These are phyloP conservation scores for Drosophila tropicalis DNA, from an alignment of 1,140 invertebrate species.

Conservation along the genomic window DNA sequence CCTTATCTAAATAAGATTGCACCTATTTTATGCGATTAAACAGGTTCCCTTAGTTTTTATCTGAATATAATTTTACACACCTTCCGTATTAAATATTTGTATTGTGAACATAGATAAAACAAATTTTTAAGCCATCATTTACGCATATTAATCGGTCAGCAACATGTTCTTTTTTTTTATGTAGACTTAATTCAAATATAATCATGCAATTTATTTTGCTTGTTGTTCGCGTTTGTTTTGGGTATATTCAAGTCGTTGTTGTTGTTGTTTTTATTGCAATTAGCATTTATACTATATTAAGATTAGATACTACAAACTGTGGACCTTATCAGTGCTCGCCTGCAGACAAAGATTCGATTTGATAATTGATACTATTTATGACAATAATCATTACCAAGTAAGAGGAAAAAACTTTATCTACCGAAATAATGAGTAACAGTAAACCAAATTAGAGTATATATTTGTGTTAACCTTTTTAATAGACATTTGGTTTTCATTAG, in stretches of 20 bases:
- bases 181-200: too few species aligned
- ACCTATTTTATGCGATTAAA: too few species aligned
- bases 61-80: too few species aligned
- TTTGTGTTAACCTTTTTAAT: neutral
- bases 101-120: too few species aligned
- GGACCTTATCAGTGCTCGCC: neutral
- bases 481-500: conserved; percentile 26
- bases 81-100: too few species aligned
- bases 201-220: too few species aligned
- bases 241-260: neutral
- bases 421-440: neutral
- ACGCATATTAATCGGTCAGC: too few species aligned
- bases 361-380: neutral
- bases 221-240: neutral
- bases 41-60: too few species aligned
- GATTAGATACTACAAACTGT: conserved; percentile 1
- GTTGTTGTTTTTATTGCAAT: neutral
- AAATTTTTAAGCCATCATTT: too few species aligned
- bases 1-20: too few species aligned
- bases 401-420: neutral
- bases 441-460: neutral
- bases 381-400: neutral
- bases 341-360: conserved; percentile 4
- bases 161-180: too few species aligned
- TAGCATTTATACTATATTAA: neutral